Evolutionary conservation across 2,888 invertebrate genomes (phyloP), one percentile per base, ranked within the genome.

Genomic region (Acheta domesticus): DNA sequence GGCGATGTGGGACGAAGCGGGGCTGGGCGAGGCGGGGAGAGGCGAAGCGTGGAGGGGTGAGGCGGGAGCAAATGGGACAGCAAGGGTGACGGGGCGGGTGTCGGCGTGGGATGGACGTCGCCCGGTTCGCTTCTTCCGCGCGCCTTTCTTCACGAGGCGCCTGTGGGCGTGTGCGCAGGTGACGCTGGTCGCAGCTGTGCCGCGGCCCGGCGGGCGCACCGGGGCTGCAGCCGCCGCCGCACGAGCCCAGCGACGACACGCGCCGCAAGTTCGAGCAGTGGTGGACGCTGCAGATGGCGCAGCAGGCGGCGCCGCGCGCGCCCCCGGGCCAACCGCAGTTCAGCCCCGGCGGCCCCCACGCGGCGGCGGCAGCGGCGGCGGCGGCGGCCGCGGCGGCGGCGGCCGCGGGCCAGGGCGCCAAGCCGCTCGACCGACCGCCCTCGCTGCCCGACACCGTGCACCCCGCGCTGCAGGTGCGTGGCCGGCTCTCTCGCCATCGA

Each of bases 221-320:
- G 14, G 91, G 92, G 48, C 91, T 92, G 5, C 91, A 92, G 77
- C 76, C 81, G 23, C 79, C 81, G 83, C 89, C 90, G 77, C 91
- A 91, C 76, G 95, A 95, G 83, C 91, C 94, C 12, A 91, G 93
- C 0, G 96, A 96, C 83, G 97, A 97, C 78, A 91, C 93, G 85
- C 92, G 94, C 48, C 90, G 95, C 81, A 95, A 95, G 86, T 97
- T 97, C 87, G 96, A 97, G 85, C 93, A 94, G 80, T 97, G 97
- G 97, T 95, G 94, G 92, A 91, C 91, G 75, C 90, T 92, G 80
- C 94, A 94, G 85, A 90, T 93, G 78, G 91, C 36, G 20, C 77
- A 78, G 20, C 75, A 75, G 19, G 50, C 79, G 11, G 50, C 75
- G 12, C 81, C 81, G 5, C 82, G 81, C n/a, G 80, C 81, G 11